Conservation (phyloP, 2,888 invertebrate genomes). For the Dioctria linearis region DNA sequence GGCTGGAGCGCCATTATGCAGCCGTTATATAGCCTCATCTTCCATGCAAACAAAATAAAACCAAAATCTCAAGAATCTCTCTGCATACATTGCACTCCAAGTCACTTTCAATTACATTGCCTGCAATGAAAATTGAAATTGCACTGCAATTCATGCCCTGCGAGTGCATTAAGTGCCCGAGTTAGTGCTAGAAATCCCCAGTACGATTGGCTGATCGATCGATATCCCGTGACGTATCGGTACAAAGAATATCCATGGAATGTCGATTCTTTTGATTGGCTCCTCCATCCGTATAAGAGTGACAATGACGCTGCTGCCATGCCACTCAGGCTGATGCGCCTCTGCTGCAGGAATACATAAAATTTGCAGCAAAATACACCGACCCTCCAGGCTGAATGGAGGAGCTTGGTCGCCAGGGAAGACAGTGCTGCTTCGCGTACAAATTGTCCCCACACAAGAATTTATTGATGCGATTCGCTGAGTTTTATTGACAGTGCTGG, state of each 20-base stretch:
- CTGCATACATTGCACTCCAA: not conserved
- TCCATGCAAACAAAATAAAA: not conserved
- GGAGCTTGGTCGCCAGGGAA: conserved; percentile 15
- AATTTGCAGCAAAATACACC: not conserved
- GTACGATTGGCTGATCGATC: conserved; percentile 29
- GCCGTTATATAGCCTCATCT: conserved; percentile 18
- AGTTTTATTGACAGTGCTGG: conserved; percentile 28
- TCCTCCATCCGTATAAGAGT: not conserved
- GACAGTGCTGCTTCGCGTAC: not conserved
- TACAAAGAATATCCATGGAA: conserved; percentile 12
- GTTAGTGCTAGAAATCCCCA: not conserved
- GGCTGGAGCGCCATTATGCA: conserved; percentile 11
- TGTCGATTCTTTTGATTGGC: conserved; percentile 11
- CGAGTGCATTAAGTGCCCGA: not conserved
- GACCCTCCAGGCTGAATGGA: not conserved
- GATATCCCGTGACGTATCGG: not conserved
- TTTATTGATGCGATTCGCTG: conserved; percentile 31
- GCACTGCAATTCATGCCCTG: not conserved
- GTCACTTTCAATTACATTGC: not conserved
- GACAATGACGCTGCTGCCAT: conserved; percentile 13
- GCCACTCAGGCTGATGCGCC: too few relatives aligned
- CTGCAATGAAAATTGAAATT: not conserved
- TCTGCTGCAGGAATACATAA: not conserved
- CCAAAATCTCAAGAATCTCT: conserved; percentile 14
- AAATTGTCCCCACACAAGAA: conserved; percentile 19